phyloP scores from a whole-genome alignment of 37 sponge, comb jelly and placozoan species.

The Beroe forskalii region DNA sequence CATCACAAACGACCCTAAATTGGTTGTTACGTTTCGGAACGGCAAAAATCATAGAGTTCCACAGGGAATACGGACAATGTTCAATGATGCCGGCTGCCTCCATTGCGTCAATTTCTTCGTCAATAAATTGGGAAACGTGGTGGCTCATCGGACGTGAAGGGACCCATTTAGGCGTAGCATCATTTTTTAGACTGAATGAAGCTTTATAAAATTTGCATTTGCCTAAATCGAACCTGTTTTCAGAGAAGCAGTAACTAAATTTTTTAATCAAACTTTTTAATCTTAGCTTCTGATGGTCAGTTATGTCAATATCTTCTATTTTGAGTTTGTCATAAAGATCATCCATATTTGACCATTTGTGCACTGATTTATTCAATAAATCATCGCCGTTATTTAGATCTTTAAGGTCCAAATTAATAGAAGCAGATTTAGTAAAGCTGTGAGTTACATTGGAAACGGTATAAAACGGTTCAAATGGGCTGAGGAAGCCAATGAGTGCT shows the following conservation, averaged over 20 bases:
- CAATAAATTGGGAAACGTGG: background rate
- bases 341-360: background rate
- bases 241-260: slow-evolving; percentile 18
- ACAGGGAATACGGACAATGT: background rate
- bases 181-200: background rate
- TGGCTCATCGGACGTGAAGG: background rate
- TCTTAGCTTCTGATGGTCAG: background rate
- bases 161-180: background rate
- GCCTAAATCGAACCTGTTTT: slow-evolving; percentile 3
- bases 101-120: background rate
- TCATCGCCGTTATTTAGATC: too few species aligned
- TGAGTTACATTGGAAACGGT: too few species aligned
- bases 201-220: too few species aligned
- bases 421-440: too few species aligned
- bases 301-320: background rate
- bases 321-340: background rate
- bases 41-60: background rate
- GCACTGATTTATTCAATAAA: background rate
- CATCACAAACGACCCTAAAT: background rate
- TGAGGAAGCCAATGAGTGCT: background rate
- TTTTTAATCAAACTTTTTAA: background rate
- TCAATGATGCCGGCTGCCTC: background rate
- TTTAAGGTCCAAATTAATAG: too few species aligned
- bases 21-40: background rate
- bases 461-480: background rate